These are phyloP conservation scores for Polymixis flavicincta DNA, from an alignment of 2,888 invertebrate genomes.

Conservation along the genomic window DNA sequence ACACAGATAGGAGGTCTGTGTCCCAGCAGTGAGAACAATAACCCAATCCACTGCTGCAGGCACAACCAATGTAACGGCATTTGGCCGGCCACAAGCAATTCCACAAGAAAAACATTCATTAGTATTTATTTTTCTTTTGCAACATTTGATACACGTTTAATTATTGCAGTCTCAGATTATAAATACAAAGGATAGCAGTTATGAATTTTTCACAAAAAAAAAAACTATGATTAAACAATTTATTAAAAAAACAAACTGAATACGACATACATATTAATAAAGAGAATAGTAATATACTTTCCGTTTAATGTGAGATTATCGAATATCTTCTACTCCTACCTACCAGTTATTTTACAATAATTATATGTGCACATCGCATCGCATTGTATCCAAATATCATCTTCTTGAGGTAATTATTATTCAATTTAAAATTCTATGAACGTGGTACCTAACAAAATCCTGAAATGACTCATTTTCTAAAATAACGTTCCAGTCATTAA, in stretches of 20 bases:
- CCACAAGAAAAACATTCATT: neutral
- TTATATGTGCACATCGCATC: no score
- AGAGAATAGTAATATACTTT: neutral
- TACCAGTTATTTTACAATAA: neutral
- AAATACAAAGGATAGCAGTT: no score
- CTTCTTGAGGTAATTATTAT: neutral
- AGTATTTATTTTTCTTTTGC: neutral
- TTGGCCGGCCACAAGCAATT: neutral
- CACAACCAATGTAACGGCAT: neutral
- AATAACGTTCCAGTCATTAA: constrained; percentile 60
- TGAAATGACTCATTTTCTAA: constrained; percentile 58
- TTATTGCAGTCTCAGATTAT: constrained; percentile 7
- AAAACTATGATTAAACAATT: no score
- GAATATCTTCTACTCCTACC: neutral
- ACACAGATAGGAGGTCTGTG: no score
- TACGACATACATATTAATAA: neutral
- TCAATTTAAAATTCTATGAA: constrained; percentile 12
- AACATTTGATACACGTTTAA: constrained; percentile 27
- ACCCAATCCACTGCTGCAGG: neutral
- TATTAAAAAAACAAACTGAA: no score
- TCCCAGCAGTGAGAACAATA: no score
- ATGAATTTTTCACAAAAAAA: no score
- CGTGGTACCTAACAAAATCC: constrained; percentile 2
- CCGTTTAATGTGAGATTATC: neutral
- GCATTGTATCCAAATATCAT: no score